Percentiles rank a stretch among this genome's conserved stretches.
These are phyloP conservation scores for Planiliza haematocheilus DNA, from an alignment of 2,113 vertebrate genomes.

Conservation along the genomic window DNA sequence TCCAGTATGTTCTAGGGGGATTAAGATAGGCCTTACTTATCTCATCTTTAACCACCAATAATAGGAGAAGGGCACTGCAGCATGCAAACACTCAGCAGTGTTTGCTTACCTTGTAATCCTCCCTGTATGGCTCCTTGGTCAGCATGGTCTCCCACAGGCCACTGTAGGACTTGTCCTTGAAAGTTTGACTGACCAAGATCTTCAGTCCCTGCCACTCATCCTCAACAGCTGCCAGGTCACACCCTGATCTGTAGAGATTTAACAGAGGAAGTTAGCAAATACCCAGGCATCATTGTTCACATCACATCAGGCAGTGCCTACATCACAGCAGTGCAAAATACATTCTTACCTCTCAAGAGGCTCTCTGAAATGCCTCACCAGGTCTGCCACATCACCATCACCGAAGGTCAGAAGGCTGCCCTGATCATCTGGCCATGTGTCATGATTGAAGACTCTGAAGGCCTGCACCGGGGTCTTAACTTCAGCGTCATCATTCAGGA, in stretches of 20 bases:
- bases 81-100: too few relatives aligned
- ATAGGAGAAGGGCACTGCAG: too few relatives aligned
- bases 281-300: too few relatives aligned
- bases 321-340: constrained; percentile 17
- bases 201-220: constrained; percentile 31
- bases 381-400: too few relatives aligned
- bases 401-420: constrained; percentile 21
- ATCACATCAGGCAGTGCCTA: too few relatives aligned
- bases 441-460: constrained; percentile 29
- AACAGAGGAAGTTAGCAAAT: constrained; percentile 3
- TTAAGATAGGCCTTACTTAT: too few relatives aligned
- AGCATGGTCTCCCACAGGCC: constrained; percentile 29
- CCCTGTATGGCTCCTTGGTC: constrained; percentile 7
- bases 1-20: too few relatives aligned
- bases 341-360: constrained; percentile 12
- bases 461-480: too few relatives aligned
- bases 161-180: constrained; percentile 27
- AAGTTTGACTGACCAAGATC: constrained; percentile 17
- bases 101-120: background rate
- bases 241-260: background rate
- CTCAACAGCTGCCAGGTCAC: background rate
- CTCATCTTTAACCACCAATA: too few relatives aligned
- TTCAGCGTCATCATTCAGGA: constrained; percentile 22
- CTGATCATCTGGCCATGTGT: constrained; percentile 33
- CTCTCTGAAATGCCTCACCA: too few relatives aligned